phyloP scores from a whole-genome alignment of 2,113 vertebrate species.

The Rutilus rutilus region DNA sequence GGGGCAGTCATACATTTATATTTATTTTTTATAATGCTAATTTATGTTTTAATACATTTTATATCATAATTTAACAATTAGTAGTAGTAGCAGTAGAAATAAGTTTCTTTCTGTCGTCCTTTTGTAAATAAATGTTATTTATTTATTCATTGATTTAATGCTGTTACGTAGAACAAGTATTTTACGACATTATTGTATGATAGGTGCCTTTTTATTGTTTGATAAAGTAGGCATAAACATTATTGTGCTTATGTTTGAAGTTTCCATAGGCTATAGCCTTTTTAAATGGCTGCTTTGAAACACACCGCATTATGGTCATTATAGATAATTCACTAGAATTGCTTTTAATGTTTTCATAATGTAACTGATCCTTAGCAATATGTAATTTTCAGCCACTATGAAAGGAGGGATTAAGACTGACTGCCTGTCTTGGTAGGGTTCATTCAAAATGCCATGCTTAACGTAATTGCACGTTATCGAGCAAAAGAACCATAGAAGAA shows the following conservation, averaged over 20 bases:
- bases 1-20: no score
- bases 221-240: no score
- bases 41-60: no score
- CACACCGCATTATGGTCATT: background rate
- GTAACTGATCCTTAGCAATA: slow-evolving; percentile 39
- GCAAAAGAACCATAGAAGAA: slow-evolving; percentile 38
- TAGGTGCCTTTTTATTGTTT: background rate
- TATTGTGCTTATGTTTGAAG: background rate
- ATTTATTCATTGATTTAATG: background rate
- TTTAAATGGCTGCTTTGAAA: slow-evolving; percentile 6
- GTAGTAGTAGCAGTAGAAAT: no score
- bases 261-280: background rate
- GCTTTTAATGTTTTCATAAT: slow-evolving; percentile 45
- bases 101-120: background rate
- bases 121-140: background rate
- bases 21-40: no score
- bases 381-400: slow-evolving; percentile 33
- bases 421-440: slow-evolving; percentile 43
- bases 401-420: slow-evolving; percentile 44
- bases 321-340: slow-evolving; percentile 31
- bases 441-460: slow-evolving; percentile 49
- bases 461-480: slow-evolving; percentile 54
- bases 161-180: background rate
- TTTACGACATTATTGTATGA: background rate
- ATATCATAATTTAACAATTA: no score